phyloP scores from a whole-genome alignment of 1,140 invertebrate genomes.

The Bombus consobrinus region DNA sequence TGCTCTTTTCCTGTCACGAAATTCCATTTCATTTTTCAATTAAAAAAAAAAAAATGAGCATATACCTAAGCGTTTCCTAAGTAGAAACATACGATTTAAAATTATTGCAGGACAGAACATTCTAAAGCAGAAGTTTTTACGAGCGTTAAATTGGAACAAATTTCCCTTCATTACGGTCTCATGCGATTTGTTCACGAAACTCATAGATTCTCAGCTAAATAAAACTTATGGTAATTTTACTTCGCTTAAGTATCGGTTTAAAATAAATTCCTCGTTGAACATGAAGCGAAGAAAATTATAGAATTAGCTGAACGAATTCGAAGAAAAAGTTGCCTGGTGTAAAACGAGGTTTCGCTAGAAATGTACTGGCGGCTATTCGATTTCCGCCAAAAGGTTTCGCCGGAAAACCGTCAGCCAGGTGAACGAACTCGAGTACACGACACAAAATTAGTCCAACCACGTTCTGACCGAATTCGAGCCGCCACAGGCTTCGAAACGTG shows the following conservation, averaged over 20 bases:
- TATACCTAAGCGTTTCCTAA: not conserved
- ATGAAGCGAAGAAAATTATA: not conserved
- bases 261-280: not conserved
- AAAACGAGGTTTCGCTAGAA: not conserved
- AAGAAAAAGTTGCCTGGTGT: no score
- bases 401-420: conserved; percentile 65
- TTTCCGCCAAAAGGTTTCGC: conserved; percentile 30
- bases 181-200: not conserved
- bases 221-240: not conserved
- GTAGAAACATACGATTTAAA: not conserved
- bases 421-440: conserved; percentile 74
- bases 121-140: not conserved
- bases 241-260: not conserved
- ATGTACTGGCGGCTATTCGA: not conserved
- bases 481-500: conserved; percentile 62
- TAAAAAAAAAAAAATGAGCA: no score
- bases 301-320: not conserved
- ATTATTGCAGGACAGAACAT: not conserved
- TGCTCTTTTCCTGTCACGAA: not conserved
- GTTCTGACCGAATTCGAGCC: conserved; percentile 70
- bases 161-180: not conserved
- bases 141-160: not conserved
- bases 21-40: not conserved
- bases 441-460: conserved; percentile 76
- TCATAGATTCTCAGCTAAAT: not conserved